A percentile compares a stretch with the other conserved stretches of the same genome.
Evolutionary conservation across 2,113 vertebrate species (phyloP).

Genomic region (Serilophus lunatus): DNA sequence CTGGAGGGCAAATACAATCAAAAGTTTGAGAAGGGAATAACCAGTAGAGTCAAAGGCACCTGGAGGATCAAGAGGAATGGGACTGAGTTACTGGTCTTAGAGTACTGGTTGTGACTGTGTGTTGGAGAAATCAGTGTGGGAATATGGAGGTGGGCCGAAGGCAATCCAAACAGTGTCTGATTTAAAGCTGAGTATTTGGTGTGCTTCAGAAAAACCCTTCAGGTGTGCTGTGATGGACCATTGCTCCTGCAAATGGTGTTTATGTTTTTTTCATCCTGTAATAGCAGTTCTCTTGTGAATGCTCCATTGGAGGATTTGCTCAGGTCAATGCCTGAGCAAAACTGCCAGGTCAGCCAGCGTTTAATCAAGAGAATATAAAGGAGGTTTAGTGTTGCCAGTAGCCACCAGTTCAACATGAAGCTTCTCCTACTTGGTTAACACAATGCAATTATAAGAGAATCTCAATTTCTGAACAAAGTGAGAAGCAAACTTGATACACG

Average conservation of each 20-base stretch:
- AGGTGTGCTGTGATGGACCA: background rate
- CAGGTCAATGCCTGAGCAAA: background rate
- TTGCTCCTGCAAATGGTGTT: background rate
- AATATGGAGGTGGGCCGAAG: background rate
- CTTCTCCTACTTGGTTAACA: background rate
- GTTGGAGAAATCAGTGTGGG: background rate
- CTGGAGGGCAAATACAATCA: background rate
- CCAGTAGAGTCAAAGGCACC: background rate
- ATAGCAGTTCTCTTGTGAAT: background rate
- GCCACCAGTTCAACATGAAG: background rate
- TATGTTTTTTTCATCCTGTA: background rate
- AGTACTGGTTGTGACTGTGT: rapidly evolving
- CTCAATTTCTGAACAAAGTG: background rate
- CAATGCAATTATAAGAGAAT: background rate
- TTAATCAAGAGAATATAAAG: background rate
- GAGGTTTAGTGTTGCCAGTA: background rate
- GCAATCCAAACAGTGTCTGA: background rate
- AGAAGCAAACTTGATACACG: background rate
- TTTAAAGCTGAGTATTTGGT: background rate
- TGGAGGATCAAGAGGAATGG: background rate
- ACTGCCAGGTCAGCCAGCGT: background rate
- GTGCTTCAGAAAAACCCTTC: background rate
- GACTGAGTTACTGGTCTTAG: background rate
- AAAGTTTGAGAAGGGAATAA: background rate
- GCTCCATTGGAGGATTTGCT: background rate